phyloP scores from a whole-genome alignment of 1,140 invertebrate species.

The Drosophila tristis region DNA sequence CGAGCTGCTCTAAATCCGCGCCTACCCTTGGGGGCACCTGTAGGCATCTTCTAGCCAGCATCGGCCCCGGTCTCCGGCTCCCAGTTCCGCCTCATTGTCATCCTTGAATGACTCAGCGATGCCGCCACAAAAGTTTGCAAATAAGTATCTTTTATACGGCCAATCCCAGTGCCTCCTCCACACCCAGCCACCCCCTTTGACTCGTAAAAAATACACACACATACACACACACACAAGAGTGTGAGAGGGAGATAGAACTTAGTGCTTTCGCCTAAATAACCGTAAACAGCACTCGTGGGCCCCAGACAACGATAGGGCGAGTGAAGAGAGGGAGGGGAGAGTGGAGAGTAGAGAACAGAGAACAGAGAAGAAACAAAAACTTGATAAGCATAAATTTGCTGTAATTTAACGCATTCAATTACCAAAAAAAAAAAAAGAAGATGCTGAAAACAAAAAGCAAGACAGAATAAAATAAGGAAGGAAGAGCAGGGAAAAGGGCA shows the following conservation, averaged over 20 bases:
- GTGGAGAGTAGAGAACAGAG: slow-evolving; percentile 17
- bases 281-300: slow-evolving; percentile 77
- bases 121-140: slow-evolving; percentile 78
- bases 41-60: slow-evolving; percentile 30
- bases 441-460: slow-evolving; percentile 17
- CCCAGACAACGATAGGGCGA: slow-evolving; percentile 25
- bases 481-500: slow-evolving; percentile 1
- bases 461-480: slow-evolving; percentile 14
- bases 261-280: slow-evolving; percentile 79
- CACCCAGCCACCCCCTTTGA: neutral
- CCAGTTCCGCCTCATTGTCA: slow-evolving; percentile 48
- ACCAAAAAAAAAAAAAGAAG: slow-evolving; percentile 61
- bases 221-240: slow-evolving; percentile 14
- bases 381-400: slow-evolving; percentile 81
- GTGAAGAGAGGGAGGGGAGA: slow-evolving; percentile 3
- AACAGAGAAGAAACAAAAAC: slow-evolving; percentile 56
- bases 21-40: slow-evolving; percentile 51
- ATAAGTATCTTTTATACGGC: slow-evolving; percentile 80
- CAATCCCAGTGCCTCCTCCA: slow-evolving; percentile 38
- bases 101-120: slow-evolving; percentile 68
- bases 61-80: neutral
- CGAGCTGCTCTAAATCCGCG: slow-evolving; percentile 8
- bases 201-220: slow-evolving; percentile 42
- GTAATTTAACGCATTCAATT: slow-evolving; percentile 82
- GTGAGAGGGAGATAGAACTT: slow-evolving; percentile 58